These are phyloP conservation scores for Acanthis flammea DNA, from an alignment of 2,797 vertebrate genomes.

Conservation along the genomic window DNA sequence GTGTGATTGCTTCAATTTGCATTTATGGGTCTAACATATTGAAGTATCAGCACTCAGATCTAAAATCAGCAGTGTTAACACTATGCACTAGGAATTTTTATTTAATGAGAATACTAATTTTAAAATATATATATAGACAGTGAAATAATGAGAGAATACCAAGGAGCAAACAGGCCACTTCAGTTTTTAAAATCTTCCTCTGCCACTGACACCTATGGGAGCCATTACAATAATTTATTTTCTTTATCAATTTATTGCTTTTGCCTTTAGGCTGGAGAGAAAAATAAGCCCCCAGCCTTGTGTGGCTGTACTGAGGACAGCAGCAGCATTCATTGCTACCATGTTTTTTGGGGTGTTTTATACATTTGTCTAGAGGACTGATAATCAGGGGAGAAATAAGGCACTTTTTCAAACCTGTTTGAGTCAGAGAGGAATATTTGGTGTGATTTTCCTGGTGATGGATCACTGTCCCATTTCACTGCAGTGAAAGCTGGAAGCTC, in stretches of 20 bases:
- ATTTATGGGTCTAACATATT: conserved; percentile 31
- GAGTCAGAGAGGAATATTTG: not conserved
- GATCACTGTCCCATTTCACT: not conserved
- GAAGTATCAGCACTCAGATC: not conserved
- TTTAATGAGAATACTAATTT: conserved; percentile 53
- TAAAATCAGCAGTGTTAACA: not conserved
- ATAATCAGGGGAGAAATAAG: not conserved
- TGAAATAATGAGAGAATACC: not conserved
- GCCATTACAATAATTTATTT: not conserved
- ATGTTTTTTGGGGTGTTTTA: not conserved
- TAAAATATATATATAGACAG: not conserved
- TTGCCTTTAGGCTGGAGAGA: not conserved
- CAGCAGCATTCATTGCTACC: not conserved
- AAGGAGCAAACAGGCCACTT: not conserved
- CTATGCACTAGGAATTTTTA: conserved; percentile 43
- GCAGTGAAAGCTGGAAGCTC: not conserved
- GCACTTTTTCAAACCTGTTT: not conserved
- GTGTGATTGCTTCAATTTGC: conserved; percentile 57
- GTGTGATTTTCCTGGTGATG: not conserved
- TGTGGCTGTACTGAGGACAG: not conserved
- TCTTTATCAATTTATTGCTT: not conserved
- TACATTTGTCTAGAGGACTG: not conserved
- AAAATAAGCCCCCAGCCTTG: not conserved
- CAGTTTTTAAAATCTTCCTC: not conserved
- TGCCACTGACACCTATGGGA: not conserved